Percentiles rank a stretch among this genome's conserved stretches.
Conservation (phyloP, 2,797 vertebrate species). For the Microctenopoma steveboyesi region DNA sequence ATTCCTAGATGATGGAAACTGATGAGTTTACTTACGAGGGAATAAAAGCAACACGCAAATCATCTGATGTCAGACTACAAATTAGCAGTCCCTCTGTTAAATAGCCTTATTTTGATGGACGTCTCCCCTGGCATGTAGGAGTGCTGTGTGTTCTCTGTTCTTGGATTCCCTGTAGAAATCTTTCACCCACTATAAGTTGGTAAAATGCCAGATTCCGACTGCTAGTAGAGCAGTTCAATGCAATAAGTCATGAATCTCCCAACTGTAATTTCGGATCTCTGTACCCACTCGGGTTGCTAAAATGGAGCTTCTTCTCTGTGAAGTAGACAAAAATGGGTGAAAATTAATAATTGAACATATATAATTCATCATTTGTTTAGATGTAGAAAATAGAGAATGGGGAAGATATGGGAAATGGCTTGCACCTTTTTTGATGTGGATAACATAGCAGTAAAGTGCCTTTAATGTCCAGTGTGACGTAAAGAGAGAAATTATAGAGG, state of each 20-base stretch:
- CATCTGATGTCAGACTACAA: slow-evolving; percentile 27
- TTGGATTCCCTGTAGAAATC: slow-evolving; percentile 20
- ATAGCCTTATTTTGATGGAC: slow-evolving; percentile 31
- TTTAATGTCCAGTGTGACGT: slow-evolving; percentile 73
- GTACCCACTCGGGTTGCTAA: slow-evolving; percentile 4
- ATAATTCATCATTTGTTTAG: slow-evolving; percentile 45
- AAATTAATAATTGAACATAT: slow-evolving; percentile 56
- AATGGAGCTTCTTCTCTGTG: slow-evolving; percentile 18
- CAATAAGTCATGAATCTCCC: slow-evolving; percentile 70
- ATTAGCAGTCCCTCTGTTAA: slow-evolving; percentile 4
- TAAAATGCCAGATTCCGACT: slow-evolving; percentile 41
- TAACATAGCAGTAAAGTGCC: slow-evolving; percentile 80
- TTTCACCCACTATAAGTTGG: slow-evolving; percentile 28
- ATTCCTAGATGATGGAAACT: slow-evolving; percentile 40
- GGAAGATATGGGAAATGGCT: slow-evolving; percentile 25
- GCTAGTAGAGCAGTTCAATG: slow-evolving; percentile 60
- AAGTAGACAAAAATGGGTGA: slow-evolving; percentile 21
- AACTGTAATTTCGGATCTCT: slow-evolving; percentile 25
- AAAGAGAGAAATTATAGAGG: slow-evolving; percentile 34
- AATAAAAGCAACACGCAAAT: slow-evolving; percentile 62
- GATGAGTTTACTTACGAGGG: slow-evolving; percentile 22
- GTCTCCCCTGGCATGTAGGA: slow-evolving; percentile 33
- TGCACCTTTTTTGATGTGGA: slow-evolving; percentile 69
- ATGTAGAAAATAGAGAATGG: slow-evolving; percentile 45
- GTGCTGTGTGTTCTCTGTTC: slow-evolving; percentile 36